Conservation (phyloP, 1,140 invertebrate genomes). For the Cherax quadricarinatus region DNA sequence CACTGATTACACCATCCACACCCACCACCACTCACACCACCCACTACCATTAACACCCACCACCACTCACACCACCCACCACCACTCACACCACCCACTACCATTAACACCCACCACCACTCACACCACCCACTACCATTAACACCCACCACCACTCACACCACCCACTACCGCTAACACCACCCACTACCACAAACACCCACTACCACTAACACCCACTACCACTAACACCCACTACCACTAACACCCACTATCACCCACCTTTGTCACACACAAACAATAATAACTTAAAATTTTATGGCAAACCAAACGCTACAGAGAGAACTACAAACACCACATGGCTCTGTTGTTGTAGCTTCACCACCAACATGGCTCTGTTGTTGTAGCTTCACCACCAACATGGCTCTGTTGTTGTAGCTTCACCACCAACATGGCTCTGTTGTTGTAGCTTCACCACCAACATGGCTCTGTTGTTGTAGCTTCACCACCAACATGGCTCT, state of each 20-base stretch:
- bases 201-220: no score
- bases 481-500: no score
- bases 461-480: no score
- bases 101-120: background rate
- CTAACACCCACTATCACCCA: background rate
- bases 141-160: background rate
- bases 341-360: background rate
- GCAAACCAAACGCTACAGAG: no score
- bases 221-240: no score
- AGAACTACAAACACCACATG: background rate
- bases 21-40: background rate
- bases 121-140: background rate
- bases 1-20: background rate
- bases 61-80: background rate
- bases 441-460: no score
- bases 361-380: background rate
- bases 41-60: no score
- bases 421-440: no score
- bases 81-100: no score
- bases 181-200: no score
- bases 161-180: background rate
- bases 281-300: background rate
- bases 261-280: no score
- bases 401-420: no score
- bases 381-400: background rate